phyloP scores from a whole-genome alignment of 2,888 invertebrate species.

The Macrosiphum euphorbiae region DNA sequence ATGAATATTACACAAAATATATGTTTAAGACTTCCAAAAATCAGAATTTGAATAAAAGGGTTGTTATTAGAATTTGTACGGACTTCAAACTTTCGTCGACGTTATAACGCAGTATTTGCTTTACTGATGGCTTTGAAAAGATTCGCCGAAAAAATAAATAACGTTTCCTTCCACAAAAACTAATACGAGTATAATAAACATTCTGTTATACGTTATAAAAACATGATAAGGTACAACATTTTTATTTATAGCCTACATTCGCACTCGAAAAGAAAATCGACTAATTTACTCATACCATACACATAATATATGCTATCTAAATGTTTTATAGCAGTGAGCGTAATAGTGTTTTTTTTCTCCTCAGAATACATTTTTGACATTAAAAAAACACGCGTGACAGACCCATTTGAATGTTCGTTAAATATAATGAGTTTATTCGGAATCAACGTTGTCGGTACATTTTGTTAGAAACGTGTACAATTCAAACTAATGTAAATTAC shows the following conservation, averaged over 20 bases:
- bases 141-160: not conserved
- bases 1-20: not conserved
- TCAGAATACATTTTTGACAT: not conserved
- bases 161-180: not conserved
- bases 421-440: not conserved
- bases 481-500: not conserved
- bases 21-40: not conserved
- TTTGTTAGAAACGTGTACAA: not conserved
- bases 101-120: not conserved
- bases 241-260: not conserved
- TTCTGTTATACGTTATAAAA: not conserved
- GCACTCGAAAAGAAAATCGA: not conserved
- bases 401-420: not conserved
- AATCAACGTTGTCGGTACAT: not conserved
- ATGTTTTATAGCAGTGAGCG: not conserved
- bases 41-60: not conserved
- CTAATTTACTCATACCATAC: not conserved
- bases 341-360: not conserved
- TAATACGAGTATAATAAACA: not conserved
- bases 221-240: constrained; percentile 2
- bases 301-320: not conserved
- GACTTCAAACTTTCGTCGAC: not conserved
- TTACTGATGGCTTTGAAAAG: not conserved
- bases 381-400: not conserved
- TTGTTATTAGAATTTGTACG: not conserved